Base-by-base conservation (phyloP, 2,797 vertebrate genomes). In the Acanthiza pusilla region DNA sequence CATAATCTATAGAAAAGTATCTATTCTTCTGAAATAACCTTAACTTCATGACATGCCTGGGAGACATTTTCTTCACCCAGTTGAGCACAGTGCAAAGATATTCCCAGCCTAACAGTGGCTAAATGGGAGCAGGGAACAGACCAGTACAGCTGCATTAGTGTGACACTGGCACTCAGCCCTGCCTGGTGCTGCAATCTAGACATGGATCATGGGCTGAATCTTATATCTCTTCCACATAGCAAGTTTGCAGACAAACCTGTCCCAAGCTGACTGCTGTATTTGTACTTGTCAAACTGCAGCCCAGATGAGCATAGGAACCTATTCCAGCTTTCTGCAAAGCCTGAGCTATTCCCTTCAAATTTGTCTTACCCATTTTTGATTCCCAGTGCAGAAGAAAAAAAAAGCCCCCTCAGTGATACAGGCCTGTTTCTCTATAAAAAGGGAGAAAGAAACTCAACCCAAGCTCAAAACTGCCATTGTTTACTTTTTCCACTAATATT, bases 141-240 rank as follows among this genome's bases (percentile, higher is more conserved):
- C 2, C 51, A 25, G 11, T 16, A 18, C 0, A 74, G 50, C 27
- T 77, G 30, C 65, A 38, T 32, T 51, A 70, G 23, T 0, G 1
- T n/a, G 57, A 48, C 58, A 10, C 16, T 40, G 53, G 38, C 11
- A 7, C 70, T 70, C 50, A 79, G 29, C 62, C 70, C 63, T 82
- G 10, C 3, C 65, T 54, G 32, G 7, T 80, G 34, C 54, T 92
- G 48, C 73, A 70, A 5, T 14, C 32, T 32, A 27, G n/a, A 68
- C 50, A 7, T 3, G 10, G n/a, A 42, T 75, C 34, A 32, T 68
- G 17, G 7, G 32, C 55, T 55, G 36, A 81, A 51, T 34, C 71
- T 30, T 32, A 13, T 11, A 47, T 15, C 3, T 1, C 11, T 45
- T 92, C 21, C 43, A 68, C 0, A 0, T 1, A 51, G 3, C 8